Base-by-base conservation (phyloP, 2,888 invertebrate genomes). In the Drosophila colorata region DNA sequence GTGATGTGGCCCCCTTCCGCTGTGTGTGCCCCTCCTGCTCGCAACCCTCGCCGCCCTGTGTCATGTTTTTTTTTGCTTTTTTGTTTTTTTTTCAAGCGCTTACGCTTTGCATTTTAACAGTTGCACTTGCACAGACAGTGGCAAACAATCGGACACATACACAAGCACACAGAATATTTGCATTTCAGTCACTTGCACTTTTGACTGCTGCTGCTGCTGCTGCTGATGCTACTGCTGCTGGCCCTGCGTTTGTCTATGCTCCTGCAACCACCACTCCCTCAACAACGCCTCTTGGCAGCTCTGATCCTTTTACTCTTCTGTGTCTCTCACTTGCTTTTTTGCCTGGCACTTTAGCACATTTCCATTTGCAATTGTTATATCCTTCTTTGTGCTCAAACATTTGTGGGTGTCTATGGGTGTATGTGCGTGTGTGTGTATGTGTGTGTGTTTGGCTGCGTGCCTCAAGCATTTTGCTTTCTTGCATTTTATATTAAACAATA, bases 351-450 rank as follows among this genome's bases (percentile, higher is more conserved):
- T 84, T 79, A 85, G 85, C 82, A 79, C 84, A 85, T 87, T 85
- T 85, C 88, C 88, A 88, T 85, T 85, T 88, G 74, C 80, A 86
- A 86, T 86, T 86, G 88, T 88, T 86, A 87, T 83, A 87, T 83
- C 72, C 87, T 55, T 68, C 79, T 84, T 78, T 86, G 80, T 78
- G 74, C 72, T 56, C 47, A 72, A 69, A 68, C 75, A 60, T 66
- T 65, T 64, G 58, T 55, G 49, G 28, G 46, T 53, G 14, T 53
- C 1, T 23, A 4, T 46, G n/a, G n/a, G 18, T 14, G 9, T 47
- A 40, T 37, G 43, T 52, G 40, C 52, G 44, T 49, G 41, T 51
- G 33, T 38, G 38, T 52, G 23, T 16, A 28, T 40, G 51, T 16
- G 14, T 33, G 57, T 53, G 57, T 56, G 33, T 37, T 38, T 2